Evolutionary conservation across 2,888 invertebrate species (phyloP), one percentile per base, ranked within the genome.

Genomic region (Dicycla oo): DNA sequence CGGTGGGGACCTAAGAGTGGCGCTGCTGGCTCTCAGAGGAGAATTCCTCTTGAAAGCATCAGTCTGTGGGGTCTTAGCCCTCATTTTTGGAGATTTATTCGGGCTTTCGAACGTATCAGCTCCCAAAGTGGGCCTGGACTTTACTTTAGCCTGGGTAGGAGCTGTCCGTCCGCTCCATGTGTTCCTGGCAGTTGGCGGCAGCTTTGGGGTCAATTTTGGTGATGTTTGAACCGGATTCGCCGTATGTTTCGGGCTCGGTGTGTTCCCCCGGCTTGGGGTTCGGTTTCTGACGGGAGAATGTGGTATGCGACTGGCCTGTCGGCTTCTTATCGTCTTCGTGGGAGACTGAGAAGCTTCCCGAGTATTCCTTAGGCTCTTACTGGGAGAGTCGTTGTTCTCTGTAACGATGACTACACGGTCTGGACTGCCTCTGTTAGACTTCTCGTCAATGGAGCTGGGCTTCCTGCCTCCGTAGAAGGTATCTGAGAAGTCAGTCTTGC

Each of bases 81-180:
- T 94, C 0, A 91, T 86, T 88, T 95, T 95, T 65, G 97, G 98
- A 0, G 97, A 98, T 80, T 97, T 98, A 40, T 96, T 94, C 3
- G 96, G 97, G 73, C 92, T 95, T 2, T 94, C 94, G 78, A 96
- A 96, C 0, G 96, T 96, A 65, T 96, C 95, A 34, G 92, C 90
- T 53, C 93, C 94, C 49, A 96, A 88, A 0, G 93, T 88, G 0
- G 96, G 96, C 66, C 96, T 91, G 1, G 94, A 84, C 81, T 95
- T 96, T 1, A 90, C 71, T 85, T 95, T 95, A 1, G 88, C 76
- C 75, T 95, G 95, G 2, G 91, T 94, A 0, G 95, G 95, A 3
- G 93, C 95, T 11, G 94, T 92, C 51, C 98, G 96, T 1, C 98
- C 98, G 78, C 97, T 97, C 98, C 98, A 98, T 0, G 98, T 98